Evolutionary conservation across 2,797 vertebrate genomes (phyloP).

Genomic region (Psittacula echo): DNA sequence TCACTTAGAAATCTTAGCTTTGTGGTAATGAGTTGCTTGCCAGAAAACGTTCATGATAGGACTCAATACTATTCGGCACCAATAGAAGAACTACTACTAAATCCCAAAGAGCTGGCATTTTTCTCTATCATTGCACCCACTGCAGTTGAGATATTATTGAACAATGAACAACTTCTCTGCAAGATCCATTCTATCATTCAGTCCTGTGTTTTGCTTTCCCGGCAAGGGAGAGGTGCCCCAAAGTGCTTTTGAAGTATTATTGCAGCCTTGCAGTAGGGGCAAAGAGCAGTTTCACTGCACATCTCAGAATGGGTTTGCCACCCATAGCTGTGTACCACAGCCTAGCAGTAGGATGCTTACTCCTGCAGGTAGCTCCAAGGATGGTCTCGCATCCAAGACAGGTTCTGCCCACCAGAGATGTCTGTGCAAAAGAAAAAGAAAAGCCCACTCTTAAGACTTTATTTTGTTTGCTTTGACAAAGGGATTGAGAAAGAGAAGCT

Average conservation of each 20-base stretch:
- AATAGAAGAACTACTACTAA: background rate
- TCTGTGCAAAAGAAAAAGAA: background rate
- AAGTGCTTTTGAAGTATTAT: background rate
- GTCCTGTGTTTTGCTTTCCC: background rate
- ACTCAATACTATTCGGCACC: background rate
- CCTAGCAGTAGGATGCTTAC: background rate
- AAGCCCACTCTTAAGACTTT: background rate
- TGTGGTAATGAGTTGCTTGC: background rate
- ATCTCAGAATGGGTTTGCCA: background rate
- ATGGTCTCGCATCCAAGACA: background rate
- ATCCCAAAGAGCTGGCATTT: background rate
- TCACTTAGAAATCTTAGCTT: background rate
- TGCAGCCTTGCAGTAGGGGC: background rate
- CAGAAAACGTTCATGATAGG: background rate
- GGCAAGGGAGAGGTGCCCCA: background rate
- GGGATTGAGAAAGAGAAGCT: slow-evolving; percentile 25
- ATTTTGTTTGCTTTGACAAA: slow-evolving; percentile 2
- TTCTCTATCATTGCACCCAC: background rate
- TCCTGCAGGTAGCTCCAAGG: background rate
- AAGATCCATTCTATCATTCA: background rate
- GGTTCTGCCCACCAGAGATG: background rate
- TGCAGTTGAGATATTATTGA: rapidly evolving
- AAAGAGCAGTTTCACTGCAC: background rate
- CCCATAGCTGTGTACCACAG: background rate
- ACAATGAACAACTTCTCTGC: rapidly evolving